Base-by-base conservation (phyloP, 2,113 vertebrate genomes). In the Gymnocephalus cernua region DNA sequence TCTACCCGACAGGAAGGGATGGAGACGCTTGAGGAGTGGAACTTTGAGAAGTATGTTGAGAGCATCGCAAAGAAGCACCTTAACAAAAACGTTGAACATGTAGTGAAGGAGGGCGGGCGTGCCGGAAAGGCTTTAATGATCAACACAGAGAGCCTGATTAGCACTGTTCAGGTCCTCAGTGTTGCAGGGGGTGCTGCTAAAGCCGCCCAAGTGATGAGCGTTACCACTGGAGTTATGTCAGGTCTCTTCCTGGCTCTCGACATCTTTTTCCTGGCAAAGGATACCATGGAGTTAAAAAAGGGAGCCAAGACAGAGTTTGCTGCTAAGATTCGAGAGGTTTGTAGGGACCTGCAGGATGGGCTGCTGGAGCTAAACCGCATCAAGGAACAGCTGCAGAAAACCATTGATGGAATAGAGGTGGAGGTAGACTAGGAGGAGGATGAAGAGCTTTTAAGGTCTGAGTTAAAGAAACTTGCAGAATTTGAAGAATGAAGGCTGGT, bases 221-320 rank as follows among this genome's bases (percentile, higher is more conserved):
- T 94, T 13, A 92, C 95, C 77, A 93, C 92, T 0, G 94, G 93
- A 0, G 89, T 95, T 1, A 95, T 96, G 93, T 94, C 95, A 0
- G 92, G 91, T 0, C 93, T 95, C 80, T 95, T 95, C 87, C 88
- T 96, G 53, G 95, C 92, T 0, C 94, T 96, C 0, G 95, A 96
- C 6, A 53, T 95, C 66, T 95, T 95, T 53, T 96, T 96, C 86
- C 89, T 95, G 59, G 94, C 94, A 2, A 95, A 94, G 75, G 95
- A 95, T 59, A 94, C 94, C 0, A 71, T 90, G 47, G 94, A 95
- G 66, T 91, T 96, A 23, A 93, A 76, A 66, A 92, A 89, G 5
- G 95, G 95, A 0, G 95, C 95, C 53, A 94, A 92, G 90, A 95
- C 94, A 0, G 93, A 94, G 35, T 95, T 96, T 0, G 94, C 95